phyloP scores from a whole-genome alignment of 2,888 invertebrate genomes.

The Spilarctia lutea region DNA sequence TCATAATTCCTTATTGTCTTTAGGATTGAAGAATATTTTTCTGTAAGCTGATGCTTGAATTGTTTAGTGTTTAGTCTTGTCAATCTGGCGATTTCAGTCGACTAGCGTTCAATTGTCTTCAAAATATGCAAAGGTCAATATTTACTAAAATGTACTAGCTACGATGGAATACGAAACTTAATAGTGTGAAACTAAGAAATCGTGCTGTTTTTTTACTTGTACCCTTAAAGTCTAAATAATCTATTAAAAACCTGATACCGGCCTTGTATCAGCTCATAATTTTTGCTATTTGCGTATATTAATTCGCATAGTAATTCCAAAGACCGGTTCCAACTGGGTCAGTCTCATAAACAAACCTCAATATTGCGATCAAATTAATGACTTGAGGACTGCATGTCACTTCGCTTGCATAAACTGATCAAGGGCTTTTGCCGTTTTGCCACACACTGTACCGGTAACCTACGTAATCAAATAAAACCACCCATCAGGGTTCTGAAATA shows the following conservation, averaged over 20 bases:
- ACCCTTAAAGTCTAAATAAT: too few relatives aligned
- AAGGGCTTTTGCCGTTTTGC: neutral
- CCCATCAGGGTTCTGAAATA: constrained; percentile 24
- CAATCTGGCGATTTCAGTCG: neutral
- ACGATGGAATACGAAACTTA: neutral
- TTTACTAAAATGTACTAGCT: neutral
- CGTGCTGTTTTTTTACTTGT: neutral
- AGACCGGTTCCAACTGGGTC: constrained; percentile 50
- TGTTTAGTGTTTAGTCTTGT: neutral
- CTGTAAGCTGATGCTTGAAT: neutral
- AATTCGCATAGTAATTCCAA: constrained; percentile 52
- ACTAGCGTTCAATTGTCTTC: neutral
- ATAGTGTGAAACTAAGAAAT: neutral
- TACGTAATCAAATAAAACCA: constrained; percentile 20
- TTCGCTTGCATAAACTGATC: neutral
- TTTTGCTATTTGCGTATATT: constrained; percentile 49
- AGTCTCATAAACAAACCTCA: constrained; percentile 33
- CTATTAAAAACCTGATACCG: constrained; percentile 25
- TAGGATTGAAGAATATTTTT: neutral
- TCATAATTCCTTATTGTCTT: neutral
- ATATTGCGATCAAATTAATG: neutral
- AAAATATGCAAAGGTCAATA: neutral
- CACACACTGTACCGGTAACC: neutral
- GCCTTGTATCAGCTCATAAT: constrained; percentile 62
- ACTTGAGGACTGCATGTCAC: neutral